phyloP scores from a whole-genome alignment of 2,888 invertebrate genomes.

The Linnaemya vulpina region DNA sequence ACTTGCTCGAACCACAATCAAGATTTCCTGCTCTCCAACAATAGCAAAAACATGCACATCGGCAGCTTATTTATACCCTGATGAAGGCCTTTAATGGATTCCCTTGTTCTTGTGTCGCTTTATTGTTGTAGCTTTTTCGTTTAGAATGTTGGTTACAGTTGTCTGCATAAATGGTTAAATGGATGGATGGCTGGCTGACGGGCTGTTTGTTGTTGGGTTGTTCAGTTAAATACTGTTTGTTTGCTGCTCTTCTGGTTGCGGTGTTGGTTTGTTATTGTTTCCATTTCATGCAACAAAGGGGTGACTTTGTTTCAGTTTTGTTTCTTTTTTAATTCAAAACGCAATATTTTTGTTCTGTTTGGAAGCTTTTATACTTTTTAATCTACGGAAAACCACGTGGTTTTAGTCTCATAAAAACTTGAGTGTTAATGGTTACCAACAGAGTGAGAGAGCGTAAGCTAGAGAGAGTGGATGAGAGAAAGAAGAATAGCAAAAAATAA shows the following conservation, averaged over 20 bases:
- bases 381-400: conserved; percentile 74
- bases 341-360: conserved; percentile 60
- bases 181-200: conserved; percentile 62
- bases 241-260: conserved; percentile 61
- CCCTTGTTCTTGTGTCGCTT: conserved; percentile 42
- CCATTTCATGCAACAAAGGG: conserved; percentile 64
- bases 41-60: conserved; percentile 14
- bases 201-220: conserved; percentile 51
- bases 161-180: conserved; percentile 62
- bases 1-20: conserved; percentile 70
- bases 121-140: conserved; percentile 17
- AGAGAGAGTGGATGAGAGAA: no score
- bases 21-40: conserved; percentile 67
- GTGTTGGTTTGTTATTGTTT: conserved; percentile 68
- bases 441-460: conserved; percentile 26
- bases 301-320: conserved; percentile 52
- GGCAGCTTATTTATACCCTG: conserved; percentile 53
- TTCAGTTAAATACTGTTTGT: conserved; percentile 64
- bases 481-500: conserved; percentile 4
- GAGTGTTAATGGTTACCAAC: conserved; percentile 46
- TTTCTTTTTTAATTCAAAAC: conserved; percentile 38
- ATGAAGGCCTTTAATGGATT: conserved; percentile 61
- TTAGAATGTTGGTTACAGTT: conserved; percentile 67
- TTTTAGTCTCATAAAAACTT: conserved; percentile 61
- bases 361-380: conserved; percentile 72